Evolutionary conservation across 2,888 invertebrate species (phyloP), one percentile per base, ranked within the genome.

Genomic region (Tenthredo scrophulariae): DNA sequence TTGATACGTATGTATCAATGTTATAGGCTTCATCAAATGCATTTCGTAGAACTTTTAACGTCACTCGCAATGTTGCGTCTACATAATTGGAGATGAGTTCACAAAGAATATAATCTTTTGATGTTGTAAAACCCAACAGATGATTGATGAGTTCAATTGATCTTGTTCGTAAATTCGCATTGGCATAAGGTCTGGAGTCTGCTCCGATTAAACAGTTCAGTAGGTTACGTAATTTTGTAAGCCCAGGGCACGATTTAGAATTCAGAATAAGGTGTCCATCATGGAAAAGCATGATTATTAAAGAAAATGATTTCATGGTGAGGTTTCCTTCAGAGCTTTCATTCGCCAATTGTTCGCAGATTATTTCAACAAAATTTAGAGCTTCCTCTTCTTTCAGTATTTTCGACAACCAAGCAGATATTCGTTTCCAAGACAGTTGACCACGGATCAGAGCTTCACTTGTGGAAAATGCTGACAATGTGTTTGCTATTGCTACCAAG

Each of bases 111-210:
- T 43, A 29, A 54, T 84, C 77, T 86, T 58, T 22, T 33, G 86
- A 70, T 86, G 82, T 13, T 84, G 40, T 46, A 22, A 84, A 40
- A 22, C 43, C 46, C 37, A 90, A 62, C 18, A 90, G 86, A 86
- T 87, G 50, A n/a, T 88, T 86, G 26, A 90, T 84, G 22, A 92
- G 86, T 84, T 89, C 88, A 43, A 90, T 85, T 15, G 87, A 85
- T 86, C 86, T 87, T 37, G 88, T 83, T 15, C 84, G 86, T 2
- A 85, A 85, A 22, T 70, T 46, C 54, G 86, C 65, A 86, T 90
- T 85, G 6, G 89, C 90, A 80, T 93, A 93, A 3, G 90, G 91
- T 86, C 93, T 91, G 6, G 84, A 29, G 77, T 90, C 88, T 33
- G 89, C 85, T 29, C 84, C 86, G 65, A 87, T 87, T 18, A 91